Conservation (phyloP, 2,113 vertebrate genomes). For the Muscicapa adusta region DNA sequence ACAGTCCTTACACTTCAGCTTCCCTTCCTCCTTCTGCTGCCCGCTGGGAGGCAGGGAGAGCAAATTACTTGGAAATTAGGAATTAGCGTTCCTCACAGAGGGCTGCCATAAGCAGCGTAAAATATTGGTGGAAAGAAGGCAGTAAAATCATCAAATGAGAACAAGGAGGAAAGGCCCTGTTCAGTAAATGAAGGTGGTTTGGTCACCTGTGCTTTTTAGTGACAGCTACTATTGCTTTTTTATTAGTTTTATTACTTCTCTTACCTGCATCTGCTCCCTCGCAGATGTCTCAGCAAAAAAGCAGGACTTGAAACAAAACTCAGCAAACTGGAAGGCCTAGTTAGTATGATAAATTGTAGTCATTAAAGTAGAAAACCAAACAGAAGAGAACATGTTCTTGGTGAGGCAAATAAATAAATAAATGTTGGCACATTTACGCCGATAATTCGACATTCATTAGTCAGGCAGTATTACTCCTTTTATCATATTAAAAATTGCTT, state of each 20-base stretch:
- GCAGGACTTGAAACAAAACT: neutral
- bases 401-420: conserved; percentile 50
- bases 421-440: neutral
- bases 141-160: neutral
- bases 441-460: conserved; percentile 40
- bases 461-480: conserved; percentile 11
- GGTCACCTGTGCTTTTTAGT: neutral
- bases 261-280: neutral
- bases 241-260: neutral
- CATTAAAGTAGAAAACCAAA: conserved; percentile 39
- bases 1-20: fast-evolving
- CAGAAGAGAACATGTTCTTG: conserved; percentile 20
- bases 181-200: neutral
- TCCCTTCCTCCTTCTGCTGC: neutral
- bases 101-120: neutral
- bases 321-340: conserved; percentile 8
- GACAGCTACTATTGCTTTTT: neutral
- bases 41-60: neutral
- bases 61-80: neutral
- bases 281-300: neutral
- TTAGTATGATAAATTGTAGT: conserved; percentile 53
- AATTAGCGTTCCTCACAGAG: neutral
- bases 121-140: neutral
- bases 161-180: neutral
- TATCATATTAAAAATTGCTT: neutral